Base-by-base conservation (phyloP, 2,797 vertebrate genomes). In the Amphiprion clarkii region DNA sequence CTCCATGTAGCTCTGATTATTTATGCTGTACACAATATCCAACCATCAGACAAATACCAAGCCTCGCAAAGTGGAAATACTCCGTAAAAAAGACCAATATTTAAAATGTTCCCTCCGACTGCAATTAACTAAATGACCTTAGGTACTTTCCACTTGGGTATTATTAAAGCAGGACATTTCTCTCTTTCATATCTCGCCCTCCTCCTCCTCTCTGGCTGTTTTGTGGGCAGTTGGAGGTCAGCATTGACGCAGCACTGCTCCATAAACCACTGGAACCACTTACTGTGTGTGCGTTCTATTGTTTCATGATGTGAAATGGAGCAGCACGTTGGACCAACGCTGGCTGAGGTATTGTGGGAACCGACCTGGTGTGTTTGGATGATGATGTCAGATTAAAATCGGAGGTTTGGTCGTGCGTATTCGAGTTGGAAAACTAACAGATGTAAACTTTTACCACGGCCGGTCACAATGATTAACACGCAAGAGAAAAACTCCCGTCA, bases 231-330 rank as follows among this genome's bases (percentile, higher is more conserved):
- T 21, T 51, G 62, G 83, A 89, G 87, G 89, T 90, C 89, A 89
- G 85, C 74, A 83, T 80, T 91, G 86, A 91, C 85, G 86, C 82
- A 89, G 83, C 80, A 71, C 68, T 70, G 78, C 75, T 82, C 84
- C 81, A 88, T 87, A 90, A 91, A 88, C 82, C 84, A 61, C 84
- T 88, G 81, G 84, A 87, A 56, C 54, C 54, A 33, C 54, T 56
- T 87, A 88, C 42, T 78, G 68, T 51, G 71, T 58, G 70, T 48
- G 76, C 29, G 17, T 52, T 81, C 78, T 82, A 84, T 87, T 87
- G 85, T 88, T 88, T 85, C 82, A 91, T 84, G 75, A 87, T 82
- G 85, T 82, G 78, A 87, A 88, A 82, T 78, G 80, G 79, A 81
- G 77, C 79, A 74, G 68, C 39, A 59, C 72, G 73, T 83, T 84